Conservation (phyloP, 2,797 vertebrate genomes). For the Spondyliosoma cantharus region DNA sequence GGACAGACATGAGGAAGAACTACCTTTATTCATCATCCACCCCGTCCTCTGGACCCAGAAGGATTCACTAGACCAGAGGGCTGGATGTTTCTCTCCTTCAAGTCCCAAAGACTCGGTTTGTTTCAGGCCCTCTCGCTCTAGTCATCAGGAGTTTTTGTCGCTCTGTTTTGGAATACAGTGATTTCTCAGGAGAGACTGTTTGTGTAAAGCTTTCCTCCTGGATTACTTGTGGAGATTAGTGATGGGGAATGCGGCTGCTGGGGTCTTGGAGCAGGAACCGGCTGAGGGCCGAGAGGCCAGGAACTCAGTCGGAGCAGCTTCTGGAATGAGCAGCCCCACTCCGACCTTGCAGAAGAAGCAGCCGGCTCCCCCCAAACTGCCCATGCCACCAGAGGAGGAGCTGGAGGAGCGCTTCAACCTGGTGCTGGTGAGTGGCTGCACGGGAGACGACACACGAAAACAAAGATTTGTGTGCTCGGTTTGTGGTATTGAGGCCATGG, state of each 20-base stretch:
- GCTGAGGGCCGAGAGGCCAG: constrained; percentile 78
- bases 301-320: constrained; percentile 68
- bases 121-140: constrained; percentile 27
- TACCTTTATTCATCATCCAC: constrained; percentile 42
- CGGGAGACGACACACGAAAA: constrained; percentile 18
- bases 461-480: neutral
- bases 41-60: constrained; percentile 47
- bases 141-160: constrained; percentile 45
- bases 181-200: constrained; percentile 66
- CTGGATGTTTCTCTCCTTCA: constrained; percentile 41
- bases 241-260: constrained; percentile 91
- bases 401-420: constrained; percentile 91
- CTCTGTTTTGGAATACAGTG: constrained; percentile 50
- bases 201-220: constrained; percentile 74
- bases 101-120: constrained; percentile 41
- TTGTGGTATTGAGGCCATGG: neutral
- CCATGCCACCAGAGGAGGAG: constrained; percentile 89
- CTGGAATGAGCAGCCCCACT: constrained; percentile 71
- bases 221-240: constrained; percentile 88
- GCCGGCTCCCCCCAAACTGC: constrained; percentile 85
- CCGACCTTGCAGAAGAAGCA: constrained; percentile 82
- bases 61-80: constrained; percentile 40
- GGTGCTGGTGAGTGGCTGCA: constrained; percentile 89
- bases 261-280: constrained; percentile 85
- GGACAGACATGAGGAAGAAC: constrained; percentile 57